Evolutionary conservation across 2,888 invertebrate genomes (phyloP).

Genomic region (Tachina fera): DNA sequence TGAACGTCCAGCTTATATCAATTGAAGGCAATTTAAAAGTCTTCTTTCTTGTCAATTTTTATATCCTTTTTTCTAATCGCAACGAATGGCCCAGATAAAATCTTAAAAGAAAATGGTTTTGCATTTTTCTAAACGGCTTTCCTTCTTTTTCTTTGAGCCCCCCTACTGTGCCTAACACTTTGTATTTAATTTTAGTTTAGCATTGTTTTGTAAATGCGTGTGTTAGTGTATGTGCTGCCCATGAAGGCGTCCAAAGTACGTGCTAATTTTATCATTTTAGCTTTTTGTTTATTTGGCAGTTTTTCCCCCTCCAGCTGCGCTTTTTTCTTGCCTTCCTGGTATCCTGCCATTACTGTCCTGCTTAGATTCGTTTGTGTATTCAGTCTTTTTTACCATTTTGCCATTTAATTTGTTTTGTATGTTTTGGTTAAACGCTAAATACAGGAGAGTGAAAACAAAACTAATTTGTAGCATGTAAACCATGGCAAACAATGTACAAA

Average conservation of each 20-base stretch:
- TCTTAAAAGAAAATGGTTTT: not conserved
- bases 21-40: too few species aligned
- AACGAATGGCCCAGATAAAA: not conserved
- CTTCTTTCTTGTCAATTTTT: too few species aligned
- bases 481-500: conserved; percentile 16
- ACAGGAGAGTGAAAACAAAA: conserved; percentile 6
- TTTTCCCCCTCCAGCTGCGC: conserved; percentile 18
- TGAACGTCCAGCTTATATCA: too few species aligned
- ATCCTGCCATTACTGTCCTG: conserved; percentile 14
- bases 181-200: not conserved
- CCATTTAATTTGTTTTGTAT: not conserved
- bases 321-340: conserved; percentile 6
- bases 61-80: too few species aligned
- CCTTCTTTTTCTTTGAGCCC: not conserved
- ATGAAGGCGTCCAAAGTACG: conserved; percentile 32
- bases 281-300: conserved; percentile 66
- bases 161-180: not conserved
- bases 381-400: conserved; percentile 3
- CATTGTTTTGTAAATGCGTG: not conserved
- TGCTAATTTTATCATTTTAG: conserved; percentile 70
- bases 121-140: too few species aligned
- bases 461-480: conserved; percentile 44
- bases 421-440: conserved; percentile 26
- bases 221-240: not conserved
- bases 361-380: conserved; percentile 30